phyloP scores from a whole-genome alignment of 2,797 vertebrate species.

The Falco biarmicus region DNA sequence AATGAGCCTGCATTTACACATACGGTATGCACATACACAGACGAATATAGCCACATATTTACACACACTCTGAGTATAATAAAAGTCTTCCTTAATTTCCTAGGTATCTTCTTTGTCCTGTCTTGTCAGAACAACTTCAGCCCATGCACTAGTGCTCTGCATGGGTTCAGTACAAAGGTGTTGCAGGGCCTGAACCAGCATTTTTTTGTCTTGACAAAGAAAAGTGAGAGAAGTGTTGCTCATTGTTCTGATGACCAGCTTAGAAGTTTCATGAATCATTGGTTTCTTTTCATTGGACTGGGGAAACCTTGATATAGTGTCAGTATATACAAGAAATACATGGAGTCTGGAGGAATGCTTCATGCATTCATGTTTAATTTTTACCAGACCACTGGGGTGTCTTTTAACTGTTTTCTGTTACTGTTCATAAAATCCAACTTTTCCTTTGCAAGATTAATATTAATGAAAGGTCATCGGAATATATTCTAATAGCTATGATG shows the following conservation, averaged over 20 bases:
- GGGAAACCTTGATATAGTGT: neutral
- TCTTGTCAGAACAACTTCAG: neutral
- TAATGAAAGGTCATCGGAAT: conserved; percentile 3
- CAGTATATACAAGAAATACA: neutral
- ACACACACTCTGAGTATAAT: neutral
- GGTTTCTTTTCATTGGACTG: conserved; percentile 1
- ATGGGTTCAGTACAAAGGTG: neutral
- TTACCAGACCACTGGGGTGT: neutral
- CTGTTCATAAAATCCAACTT: conserved; percentile 1
- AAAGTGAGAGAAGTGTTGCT: neutral
- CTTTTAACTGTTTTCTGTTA: neutral
- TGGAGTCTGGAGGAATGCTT: neutral
- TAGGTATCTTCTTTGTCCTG: neutral
- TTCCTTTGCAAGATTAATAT: neutral
- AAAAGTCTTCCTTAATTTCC: neutral
- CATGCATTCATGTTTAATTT: conserved; percentile 9
- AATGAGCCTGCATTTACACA: neutral
- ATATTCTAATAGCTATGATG: neutral
- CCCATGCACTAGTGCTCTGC: neutral
- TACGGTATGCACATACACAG: too few relatives aligned
- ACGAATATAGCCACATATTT: neutral
- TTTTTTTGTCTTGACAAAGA: neutral
- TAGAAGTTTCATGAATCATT: neutral
- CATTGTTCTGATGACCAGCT: neutral
- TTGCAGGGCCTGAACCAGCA: neutral